Base-by-base conservation (phyloP, 1,140 invertebrate genomes). In the Drosophila simulans region DNA sequence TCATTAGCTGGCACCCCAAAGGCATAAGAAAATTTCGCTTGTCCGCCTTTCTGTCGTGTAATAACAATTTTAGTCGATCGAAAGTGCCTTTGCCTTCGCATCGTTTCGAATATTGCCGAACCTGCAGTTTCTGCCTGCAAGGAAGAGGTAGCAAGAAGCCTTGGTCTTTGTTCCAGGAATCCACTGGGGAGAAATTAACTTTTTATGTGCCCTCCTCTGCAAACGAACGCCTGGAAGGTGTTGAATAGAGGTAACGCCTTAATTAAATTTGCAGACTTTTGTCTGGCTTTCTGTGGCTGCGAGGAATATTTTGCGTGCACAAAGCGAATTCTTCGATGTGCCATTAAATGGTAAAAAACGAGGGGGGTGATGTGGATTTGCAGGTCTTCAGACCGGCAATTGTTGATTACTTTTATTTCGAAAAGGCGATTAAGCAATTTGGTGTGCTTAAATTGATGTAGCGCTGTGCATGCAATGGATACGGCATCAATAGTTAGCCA, bases 171-270 rank as follows among this genome's bases (percentile, higher is more conserved):
- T 86, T 79, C 79, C 79, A 22, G 79, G 84, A 86, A 86, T 57
- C 57, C 74, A 42, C 43, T 54, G 60, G 58, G 48, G 42, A 62
- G 40, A 72, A 86, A 88, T 86, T 82, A 88, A 78, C 78, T 81
- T 85, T 64, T 72, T 64, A 53, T 68, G 58, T 35, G 31, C 51
- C 54, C 59, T 46, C 45, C 40, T 77, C 40, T 77, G 52, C 49
- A 58, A 58, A 89, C 80, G 80, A 58, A 89, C 84, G 76, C 83
- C 80, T 84, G 76, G 64, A 76, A 84, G 84, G 84, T 89, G 84
- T 88, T 89, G 84, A 88, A 82, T 89, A 80, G 64, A 79, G 80
- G 83, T 80, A 88, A 76, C 80, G 66, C 80, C 76, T 84, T 88
- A 88, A 88, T 88, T 89, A 88, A 88, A 88, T 88, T 89, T 84